Evolutionary conservation across 2,797 vertebrate species (phyloP), one percentile per base, ranked within the genome.

Genomic region (Muscicapa comitata): DNA sequence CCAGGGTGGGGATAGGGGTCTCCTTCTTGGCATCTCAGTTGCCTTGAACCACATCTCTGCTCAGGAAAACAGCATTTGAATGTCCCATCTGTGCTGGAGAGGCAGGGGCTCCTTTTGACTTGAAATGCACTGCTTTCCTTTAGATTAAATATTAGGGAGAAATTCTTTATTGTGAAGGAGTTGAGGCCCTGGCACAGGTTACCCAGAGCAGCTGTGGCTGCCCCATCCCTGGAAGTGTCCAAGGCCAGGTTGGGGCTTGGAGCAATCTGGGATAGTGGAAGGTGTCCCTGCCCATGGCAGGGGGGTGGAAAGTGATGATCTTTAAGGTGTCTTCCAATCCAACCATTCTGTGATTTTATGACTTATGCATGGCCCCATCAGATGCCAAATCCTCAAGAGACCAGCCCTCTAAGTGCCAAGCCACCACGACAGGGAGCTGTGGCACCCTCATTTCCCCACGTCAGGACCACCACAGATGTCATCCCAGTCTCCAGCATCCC

Each of bases 401-500:
- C 0, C 10, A 59, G 9, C 7, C 16, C 19, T 61, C 4, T 31
- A 21, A 63, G 2, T 45, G 33, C n/a, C 37, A 66, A 83, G 72
- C 29, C 18, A 28, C 66, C 17, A 5, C 1, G 17, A 6, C 31
- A 55, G 20, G 20, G 29, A 77, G 25, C 17, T 65, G 13, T 65
- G 70, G 8, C 26, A 45, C 9, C 8, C 16, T 63, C 3, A 0
- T 45, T 90, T 85, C 47, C 42, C 66, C 28, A 24, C 6, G 5
- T 61, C 33, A 62, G 24, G 29, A 2, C 6, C 31, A 78, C 10
- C 33, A 24, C 1, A 70, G 26, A n/a, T 3, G 0, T 17, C 18
- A 62, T 17, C 17, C 18, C 0, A 0, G 4, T 35, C 35, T 73
- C 51, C 63, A 66, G 7, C 14, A 19, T 13, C 21, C 17, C 0